These are phyloP conservation scores for Marasmarcha lunaedactyla DNA, from an alignment of 2,888 invertebrate species.

Conservation along the genomic window DNA sequence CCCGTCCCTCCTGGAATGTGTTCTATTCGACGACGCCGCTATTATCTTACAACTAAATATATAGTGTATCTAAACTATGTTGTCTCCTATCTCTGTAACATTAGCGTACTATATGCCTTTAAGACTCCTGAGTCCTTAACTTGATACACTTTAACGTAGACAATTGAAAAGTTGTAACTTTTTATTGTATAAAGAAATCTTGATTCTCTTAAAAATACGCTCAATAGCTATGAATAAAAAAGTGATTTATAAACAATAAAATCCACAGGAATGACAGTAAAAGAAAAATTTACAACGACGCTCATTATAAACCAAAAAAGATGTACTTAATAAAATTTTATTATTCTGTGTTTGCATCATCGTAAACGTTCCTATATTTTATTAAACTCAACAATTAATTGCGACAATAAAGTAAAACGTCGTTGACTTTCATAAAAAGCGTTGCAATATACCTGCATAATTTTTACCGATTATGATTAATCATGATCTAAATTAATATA, in stretches of 20 bases:
- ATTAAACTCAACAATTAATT: constrained; percentile 23
- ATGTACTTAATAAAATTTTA: background rate
- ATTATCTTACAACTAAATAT: constrained; percentile 18
- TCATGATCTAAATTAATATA: background rate
- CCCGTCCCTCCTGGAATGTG: constrained; percentile 63
- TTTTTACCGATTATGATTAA: background rate
- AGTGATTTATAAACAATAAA: too few species aligned
- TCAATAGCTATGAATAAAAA: too few species aligned
- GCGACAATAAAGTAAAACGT: constrained; percentile 38
- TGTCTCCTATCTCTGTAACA: constrained; percentile 33
- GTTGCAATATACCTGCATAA: background rate
- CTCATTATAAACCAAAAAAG: too few species aligned
- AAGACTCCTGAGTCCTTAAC: constrained; percentile 28
- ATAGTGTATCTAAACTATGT: constrained; percentile 24
- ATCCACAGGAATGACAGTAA: too few species aligned
- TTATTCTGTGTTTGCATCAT: background rate
- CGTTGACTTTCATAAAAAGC: constrained; percentile 4
- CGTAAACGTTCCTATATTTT: constrained; percentile 12
- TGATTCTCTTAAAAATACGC: too few species aligned
- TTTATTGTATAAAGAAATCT: too few species aligned
- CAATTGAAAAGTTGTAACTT: too few species aligned
- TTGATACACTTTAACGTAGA: background rate
- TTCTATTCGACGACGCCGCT: constrained; percentile 64
- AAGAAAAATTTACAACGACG: too few species aligned
- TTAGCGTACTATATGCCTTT: constrained; percentile 18